Percentiles rank a stretch among this genome's conserved stretches.
Conservation (phyloP, 2,888 invertebrate species). For the Ophraella communa region DNA sequence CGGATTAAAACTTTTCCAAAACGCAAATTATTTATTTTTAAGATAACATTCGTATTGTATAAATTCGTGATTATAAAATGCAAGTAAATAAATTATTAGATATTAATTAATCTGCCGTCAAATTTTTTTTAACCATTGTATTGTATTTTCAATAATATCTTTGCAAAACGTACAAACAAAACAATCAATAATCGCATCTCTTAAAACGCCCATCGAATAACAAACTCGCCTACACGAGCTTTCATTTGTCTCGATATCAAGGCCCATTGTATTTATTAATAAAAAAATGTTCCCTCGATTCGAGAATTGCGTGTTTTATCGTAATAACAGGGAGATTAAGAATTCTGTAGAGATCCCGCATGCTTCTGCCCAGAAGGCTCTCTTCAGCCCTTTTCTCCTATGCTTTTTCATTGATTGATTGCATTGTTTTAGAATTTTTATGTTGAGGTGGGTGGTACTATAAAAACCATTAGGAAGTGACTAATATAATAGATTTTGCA, state of each 20-base stretch:
- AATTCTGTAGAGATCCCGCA: constrained; percentile 27
- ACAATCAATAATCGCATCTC: constrained; percentile 37
- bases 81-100: neutral
- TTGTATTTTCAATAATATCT: neutral
- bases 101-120: neutral
- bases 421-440: constrained; percentile 41
- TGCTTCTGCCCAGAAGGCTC: constrained; percentile 41
- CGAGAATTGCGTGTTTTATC: constrained; percentile 53
- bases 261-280: constrained; percentile 53
- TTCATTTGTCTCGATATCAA: constrained; percentile 55
- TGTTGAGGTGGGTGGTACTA: constrained; percentile 28
- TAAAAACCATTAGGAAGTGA: neutral
- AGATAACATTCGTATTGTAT: neutral
- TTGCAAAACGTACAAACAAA: constrained; percentile 28
- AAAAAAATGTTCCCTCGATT: constrained; percentile 52
- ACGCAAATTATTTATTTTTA: too few species aligned
- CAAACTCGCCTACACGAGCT: constrained; percentile 52
- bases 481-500: neutral
- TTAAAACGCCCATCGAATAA: constrained; percentile 53
- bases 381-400: constrained; percentile 26
- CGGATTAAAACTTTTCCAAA: too few species aligned
- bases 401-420: constrained; percentile 43
- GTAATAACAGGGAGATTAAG: constrained; percentile 31
- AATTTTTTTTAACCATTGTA: neutral
- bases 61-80: neutral